Evolutionary conservation across 2,888 invertebrate species (phyloP).

Genomic region (Cybosia mesomella): DNA sequence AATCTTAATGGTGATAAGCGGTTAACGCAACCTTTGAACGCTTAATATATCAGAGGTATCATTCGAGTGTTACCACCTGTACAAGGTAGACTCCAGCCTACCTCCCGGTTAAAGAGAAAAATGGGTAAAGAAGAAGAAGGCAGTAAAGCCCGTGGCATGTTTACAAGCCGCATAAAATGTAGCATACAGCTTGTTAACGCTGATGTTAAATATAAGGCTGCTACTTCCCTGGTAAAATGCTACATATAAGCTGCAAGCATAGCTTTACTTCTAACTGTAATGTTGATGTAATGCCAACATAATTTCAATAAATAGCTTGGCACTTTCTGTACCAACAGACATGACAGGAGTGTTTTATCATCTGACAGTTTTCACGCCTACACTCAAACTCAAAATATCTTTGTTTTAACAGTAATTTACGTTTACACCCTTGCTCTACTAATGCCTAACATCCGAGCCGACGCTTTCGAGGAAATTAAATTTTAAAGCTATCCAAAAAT

Average conservation of each 20-base stretch:
- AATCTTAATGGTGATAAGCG: neutral
- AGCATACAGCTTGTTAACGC: neutral
- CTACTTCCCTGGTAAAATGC: neutral
- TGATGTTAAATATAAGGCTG: neutral
- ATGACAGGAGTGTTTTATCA: constrained; percentile 20
- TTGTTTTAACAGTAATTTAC: constrained; percentile 55
- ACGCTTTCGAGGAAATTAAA: constrained; percentile 56
- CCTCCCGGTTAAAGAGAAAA: too few relatives aligned
- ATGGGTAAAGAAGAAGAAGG: neutral
- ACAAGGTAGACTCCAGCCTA: neutral
- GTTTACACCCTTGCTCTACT: constrained; percentile 35
- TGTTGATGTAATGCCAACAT: constrained; percentile 10
- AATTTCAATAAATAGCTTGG: constrained; percentile 3
- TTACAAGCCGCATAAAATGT: neutral
- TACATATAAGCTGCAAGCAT: neutral
- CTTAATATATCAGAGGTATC: neutral
- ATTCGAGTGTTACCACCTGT: neutral
- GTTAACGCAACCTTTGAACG: neutral
- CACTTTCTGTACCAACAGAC: neutral
- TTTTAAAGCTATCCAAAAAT: constrained; percentile 56
- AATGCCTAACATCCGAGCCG: constrained; percentile 48
- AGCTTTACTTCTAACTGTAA: neutral
- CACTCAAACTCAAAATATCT: constrained; percentile 52
- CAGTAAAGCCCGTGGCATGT: neutral
- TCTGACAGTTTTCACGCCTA: constrained; percentile 57